These are phyloP conservation scores for Rostratula benghalensis DNA, from an alignment of 2,113 vertebrate genomes.

Conservation along the genomic window DNA sequence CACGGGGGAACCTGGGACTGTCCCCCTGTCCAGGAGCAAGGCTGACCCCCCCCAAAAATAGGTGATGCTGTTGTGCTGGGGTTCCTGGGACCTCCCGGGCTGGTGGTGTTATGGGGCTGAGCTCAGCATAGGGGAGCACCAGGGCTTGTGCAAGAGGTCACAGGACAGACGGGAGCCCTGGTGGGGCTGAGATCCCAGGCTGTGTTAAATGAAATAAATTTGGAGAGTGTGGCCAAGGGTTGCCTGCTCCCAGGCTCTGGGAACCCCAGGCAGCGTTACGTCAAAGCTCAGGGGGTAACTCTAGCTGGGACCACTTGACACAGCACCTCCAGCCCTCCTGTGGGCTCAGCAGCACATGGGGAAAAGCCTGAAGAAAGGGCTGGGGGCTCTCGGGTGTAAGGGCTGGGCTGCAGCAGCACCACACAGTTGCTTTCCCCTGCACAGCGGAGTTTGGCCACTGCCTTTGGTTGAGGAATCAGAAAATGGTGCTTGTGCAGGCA, in stretches of 20 bases:
- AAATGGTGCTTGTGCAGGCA: not conserved
- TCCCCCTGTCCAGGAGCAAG: not conserved
- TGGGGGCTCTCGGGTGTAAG: not conserved
- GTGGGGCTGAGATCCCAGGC: not conserved
- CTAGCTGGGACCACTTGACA: not conserved
- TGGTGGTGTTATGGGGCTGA: fast-evolving
- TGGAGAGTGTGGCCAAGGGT: not conserved
- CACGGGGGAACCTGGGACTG: fast-evolving
- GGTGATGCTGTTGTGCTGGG: not conserved
- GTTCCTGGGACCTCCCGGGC: not conserved
- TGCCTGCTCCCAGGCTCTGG: not conserved
- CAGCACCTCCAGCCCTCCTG: too few relatives aligned
- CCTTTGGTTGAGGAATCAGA: not conserved
- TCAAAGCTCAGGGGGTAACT: not conserved
- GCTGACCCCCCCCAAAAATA: not conserved
- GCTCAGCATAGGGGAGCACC: not conserved
- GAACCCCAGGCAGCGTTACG: not conserved
- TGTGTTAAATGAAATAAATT: not conserved
- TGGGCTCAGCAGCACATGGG: not conserved
- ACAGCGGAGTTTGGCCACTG: fast-evolving
- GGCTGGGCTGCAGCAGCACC: not conserved
- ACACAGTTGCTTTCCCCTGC: fast-evolving
- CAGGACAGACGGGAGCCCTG: not conserved
- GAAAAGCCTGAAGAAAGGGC: not conserved
- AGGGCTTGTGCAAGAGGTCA: not conserved